phyloP scores from a whole-genome alignment of 2,113 vertebrate genomes.

The Circaetus gallicus region DNA sequence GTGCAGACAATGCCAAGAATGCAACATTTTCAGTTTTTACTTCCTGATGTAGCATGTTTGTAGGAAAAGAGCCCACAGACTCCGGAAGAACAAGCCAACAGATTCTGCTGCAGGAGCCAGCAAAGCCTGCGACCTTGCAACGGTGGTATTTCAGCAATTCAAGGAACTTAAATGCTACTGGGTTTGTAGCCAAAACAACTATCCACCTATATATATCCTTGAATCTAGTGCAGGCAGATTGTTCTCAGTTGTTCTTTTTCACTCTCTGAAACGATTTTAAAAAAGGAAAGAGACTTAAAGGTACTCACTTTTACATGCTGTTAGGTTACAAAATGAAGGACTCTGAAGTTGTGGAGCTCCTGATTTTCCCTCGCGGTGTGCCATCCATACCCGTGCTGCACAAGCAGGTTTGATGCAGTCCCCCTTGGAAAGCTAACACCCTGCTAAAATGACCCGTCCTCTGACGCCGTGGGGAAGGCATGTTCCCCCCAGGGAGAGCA shows the following conservation, averaged over 20 bases:
- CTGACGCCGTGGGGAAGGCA: no score
- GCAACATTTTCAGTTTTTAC: neutral
- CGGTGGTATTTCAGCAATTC: neutral
- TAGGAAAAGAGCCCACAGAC: neutral
- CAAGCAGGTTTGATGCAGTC: no score
- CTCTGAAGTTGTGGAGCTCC: neutral
- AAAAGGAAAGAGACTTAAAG: neutral
- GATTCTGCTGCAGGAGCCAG: neutral
- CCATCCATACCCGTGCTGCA: no score
- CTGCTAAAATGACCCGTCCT: no score
- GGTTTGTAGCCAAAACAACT: neutral
- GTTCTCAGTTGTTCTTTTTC: neutral
- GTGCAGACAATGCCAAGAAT: neutral
- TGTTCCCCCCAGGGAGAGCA: no score
- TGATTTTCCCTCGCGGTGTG: no score
- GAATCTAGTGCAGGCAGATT: neutral
- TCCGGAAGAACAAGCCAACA: neutral
- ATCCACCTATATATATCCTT: neutral
- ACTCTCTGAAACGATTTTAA: neutral
- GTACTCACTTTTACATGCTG: neutral
- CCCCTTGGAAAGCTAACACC: no score
- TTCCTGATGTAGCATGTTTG: neutral
- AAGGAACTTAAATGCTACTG: neutral
- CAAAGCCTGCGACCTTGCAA: neutral
- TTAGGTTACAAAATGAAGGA: neutral